phyloP scores from a whole-genome alignment of 2,113 vertebrate species.

The Chaenogobius annularis region DNA sequence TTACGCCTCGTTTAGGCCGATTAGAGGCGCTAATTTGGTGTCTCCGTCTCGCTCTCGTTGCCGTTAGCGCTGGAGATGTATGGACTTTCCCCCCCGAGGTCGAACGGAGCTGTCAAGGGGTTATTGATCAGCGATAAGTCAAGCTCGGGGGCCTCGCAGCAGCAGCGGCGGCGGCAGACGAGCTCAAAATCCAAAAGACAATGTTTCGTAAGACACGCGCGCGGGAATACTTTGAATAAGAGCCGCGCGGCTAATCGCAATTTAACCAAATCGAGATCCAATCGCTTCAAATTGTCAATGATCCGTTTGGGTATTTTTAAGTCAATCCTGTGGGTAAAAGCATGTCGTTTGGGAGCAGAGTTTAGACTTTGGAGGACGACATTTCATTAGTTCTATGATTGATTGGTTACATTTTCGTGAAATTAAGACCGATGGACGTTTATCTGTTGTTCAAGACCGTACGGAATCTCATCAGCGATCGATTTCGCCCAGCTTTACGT shows the following conservation, averaged over 20 bases:
- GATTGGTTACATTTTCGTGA: too few species aligned
- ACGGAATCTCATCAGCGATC: too few species aligned
- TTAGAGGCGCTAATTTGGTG: slow-evolving; percentile 59
- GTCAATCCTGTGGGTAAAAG: too few species aligned
- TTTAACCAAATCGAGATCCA: background rate
- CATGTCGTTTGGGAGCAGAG: too few species aligned
- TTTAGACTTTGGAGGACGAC: too few species aligned
- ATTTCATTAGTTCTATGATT: too few species aligned
- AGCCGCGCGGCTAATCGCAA: background rate
- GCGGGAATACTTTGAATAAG: background rate
- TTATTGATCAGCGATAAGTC: slow-evolving; percentile 62
- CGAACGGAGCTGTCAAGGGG: slow-evolving; percentile 54
- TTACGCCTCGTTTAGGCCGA: slow-evolving; percentile 67
- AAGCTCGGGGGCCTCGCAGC: slow-evolving; percentile 25
- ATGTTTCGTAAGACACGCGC: background rate
- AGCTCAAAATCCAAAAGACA: too few species aligned
- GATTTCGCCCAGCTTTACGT: too few species aligned
- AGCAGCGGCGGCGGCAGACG: background rate
- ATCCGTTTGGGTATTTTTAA: too few species aligned
- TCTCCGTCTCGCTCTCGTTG: slow-evolving; percentile 27
- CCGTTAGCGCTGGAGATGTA: slow-evolving; percentile 37
- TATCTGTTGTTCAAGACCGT: too few species aligned
- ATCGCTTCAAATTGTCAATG: background rate
- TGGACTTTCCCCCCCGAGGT: slow-evolving; percentile 57
- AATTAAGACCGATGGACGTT: too few species aligned